These are phyloP conservation scores for Netta rufina DNA, from an alignment of 2,797 vertebrate species.

Conservation along the genomic window DNA sequence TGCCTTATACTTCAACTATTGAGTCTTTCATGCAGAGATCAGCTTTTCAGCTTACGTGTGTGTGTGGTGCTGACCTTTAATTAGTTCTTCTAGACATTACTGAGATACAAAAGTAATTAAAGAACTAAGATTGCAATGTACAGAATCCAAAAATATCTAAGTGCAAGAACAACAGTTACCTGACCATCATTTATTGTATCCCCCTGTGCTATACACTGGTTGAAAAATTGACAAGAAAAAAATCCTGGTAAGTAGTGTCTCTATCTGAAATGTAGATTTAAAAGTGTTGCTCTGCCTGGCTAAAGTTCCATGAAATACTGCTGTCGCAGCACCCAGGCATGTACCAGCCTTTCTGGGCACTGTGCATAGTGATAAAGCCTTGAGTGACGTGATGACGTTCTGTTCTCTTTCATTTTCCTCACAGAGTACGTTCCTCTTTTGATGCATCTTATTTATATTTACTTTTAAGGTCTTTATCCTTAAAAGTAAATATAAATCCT, in stretches of 20 bases:
- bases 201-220: background rate
- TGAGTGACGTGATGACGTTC: fast-evolving
- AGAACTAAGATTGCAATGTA: background rate
- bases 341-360: background rate
- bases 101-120: background rate
- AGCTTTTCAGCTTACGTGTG: background rate
- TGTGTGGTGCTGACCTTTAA: background rate
- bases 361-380: background rate
- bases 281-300: background rate
- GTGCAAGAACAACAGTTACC: background rate
- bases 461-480: background rate
- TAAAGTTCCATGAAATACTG: background rate
- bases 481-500: too few relatives aligned
- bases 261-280: background rate
- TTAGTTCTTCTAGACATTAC: background rate
- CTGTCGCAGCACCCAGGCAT: background rate
- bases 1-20: background rate
- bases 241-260: background rate
- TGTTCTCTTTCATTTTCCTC: background rate
- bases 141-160: background rate
- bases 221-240: background rate
- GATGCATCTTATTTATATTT: background rate
- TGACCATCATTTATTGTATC: background rate
- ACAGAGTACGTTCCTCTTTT: background rate
- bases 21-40: background rate